Evolutionary conservation across 2,797 vertebrate species (phyloP).

Genomic region (Malurus splendens): DNA sequence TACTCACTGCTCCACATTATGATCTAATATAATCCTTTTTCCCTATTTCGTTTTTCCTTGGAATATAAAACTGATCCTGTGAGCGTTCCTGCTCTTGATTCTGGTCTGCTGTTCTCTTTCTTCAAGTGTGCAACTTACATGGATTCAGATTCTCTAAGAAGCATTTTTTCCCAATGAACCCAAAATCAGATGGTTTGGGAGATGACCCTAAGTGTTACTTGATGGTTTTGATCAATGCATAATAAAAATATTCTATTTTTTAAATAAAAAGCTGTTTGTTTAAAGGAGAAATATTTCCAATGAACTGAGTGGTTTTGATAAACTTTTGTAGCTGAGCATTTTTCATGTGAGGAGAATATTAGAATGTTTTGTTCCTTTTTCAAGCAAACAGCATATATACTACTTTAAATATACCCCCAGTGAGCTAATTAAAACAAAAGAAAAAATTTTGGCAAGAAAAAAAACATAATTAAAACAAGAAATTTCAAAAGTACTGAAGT

Average conservation of each 20-base stretch:
- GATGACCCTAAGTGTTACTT: neutral
- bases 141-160: neutral
- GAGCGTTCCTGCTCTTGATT: neutral
- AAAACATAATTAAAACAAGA: neutral
- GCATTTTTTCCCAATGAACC: neutral
- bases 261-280: neutral
- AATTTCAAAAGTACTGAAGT: neutral
- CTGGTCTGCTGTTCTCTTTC: neutral
- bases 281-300: slow-evolving; percentile 1
- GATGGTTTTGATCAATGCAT: neutral
- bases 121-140: neutral
- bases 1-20: neutral
- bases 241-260: neutral
- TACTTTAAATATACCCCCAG: neutral
- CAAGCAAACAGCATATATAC: neutral
- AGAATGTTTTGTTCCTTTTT: slow-evolving; percentile 8
- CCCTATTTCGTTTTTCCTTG: neutral
- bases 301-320: neutral
- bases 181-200: neutral
- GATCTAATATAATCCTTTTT: neutral
- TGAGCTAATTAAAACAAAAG: slow-evolving; percentile 27
- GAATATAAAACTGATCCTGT: neutral
- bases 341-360: neutral
- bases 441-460: neutral
- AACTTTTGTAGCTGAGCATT: neutral